Evolutionary conservation across 30 jellyfish, hydroid and myxozoan genomes (phyloP), one percentile per base, ranked within the genome.

Genomic region (Nemopilema nomurai): DNA sequence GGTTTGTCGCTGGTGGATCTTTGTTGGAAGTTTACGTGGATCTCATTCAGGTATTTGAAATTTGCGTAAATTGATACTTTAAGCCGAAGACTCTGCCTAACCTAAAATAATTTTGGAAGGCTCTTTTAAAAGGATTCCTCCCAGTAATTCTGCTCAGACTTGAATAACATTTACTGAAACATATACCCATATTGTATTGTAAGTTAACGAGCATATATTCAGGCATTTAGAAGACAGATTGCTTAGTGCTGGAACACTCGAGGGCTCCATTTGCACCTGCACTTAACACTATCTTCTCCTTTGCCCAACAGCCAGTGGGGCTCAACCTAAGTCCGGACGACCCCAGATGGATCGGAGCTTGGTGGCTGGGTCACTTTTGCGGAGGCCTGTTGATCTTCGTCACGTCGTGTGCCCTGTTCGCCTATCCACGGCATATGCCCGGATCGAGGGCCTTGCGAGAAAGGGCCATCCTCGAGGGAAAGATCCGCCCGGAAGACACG

Each of bases 351-450:
- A 89, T 94, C 49, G 99, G 99, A 16, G 99, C 99, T 1, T 94
- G 99, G 99, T 94, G 99, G 99, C 86, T 94, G 31, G 99, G 99
- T 20, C 99, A 94, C 69, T 89, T 94, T 81, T 94, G 91, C 57
- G 99, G 99, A 50, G 99, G 96, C 41, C 51, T 94, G 24, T 77
- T 94, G 75, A 94, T 94, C 27, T 85, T 94, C 71, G 69, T 94
- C 28, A 82, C 99, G 20, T 89, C 99, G 0, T 94, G 96, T 79
- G 99, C 99, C 18, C 76, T 94, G 49, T 81, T 94, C n/a, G 99
- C 97, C 18, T 94, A 94, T 74, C 99, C 99, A 18, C 89, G 95
- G 8, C 90, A 96, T 75, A 94, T 94, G 99, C 99, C 99, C 26
- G 99, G 99, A 25, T 91, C 99, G 20, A 84, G 91, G 41, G 97